These are phyloP conservation scores for Blastobasis lacticolella DNA, from an alignment of 2,888 invertebrate genomes.

Conservation along the genomic window DNA sequence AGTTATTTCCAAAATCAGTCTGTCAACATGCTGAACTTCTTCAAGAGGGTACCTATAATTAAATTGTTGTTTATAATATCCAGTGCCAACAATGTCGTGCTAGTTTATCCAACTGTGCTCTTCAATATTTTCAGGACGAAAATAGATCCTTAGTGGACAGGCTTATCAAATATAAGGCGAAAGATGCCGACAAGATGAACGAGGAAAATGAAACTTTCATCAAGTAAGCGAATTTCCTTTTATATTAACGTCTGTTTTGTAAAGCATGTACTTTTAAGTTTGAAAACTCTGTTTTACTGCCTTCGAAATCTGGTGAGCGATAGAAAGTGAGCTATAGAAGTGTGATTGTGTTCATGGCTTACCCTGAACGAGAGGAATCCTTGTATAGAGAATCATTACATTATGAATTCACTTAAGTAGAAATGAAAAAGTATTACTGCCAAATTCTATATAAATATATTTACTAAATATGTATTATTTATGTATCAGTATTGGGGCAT, in stretches of 20 bases:
- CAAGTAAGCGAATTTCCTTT: slow-evolving; percentile 76
- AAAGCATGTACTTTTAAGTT: slow-evolving; percentile 12
- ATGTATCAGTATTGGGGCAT: slow-evolving; percentile 28
- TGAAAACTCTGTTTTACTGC: slow-evolving; percentile 19
- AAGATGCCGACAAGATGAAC: slow-evolving; percentile 97
- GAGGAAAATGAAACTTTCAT: slow-evolving; percentile 96
- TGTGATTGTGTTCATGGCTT: not conserved
- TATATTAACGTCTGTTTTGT: slow-evolving; percentile 3
- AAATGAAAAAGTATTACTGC: too few species aligned
- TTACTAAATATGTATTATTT: slow-evolving; percentile 7
- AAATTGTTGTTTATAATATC: too few species aligned
- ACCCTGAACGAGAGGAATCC: too few species aligned
- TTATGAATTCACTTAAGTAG: too few species aligned
- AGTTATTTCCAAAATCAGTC: not conserved
- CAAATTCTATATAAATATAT: not conserved
- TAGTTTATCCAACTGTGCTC: slow-evolving; percentile 8
- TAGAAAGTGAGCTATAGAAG: slow-evolving; percentile 7
- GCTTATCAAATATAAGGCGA: slow-evolving; percentile 92
- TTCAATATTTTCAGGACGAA: slow-evolving; percentile 81
- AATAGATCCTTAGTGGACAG: slow-evolving; percentile 89
- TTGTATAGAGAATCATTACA: too few species aligned
- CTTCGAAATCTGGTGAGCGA: slow-evolving; percentile 22
- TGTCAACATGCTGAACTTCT: slow-evolving; percentile 25
- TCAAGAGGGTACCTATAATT: slow-evolving; percentile 18
- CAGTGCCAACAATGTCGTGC: slow-evolving; percentile 15